Conservation (phyloP, 35 echinoderm and acorn worm genomes). For the Acanthaster planci region DNA sequence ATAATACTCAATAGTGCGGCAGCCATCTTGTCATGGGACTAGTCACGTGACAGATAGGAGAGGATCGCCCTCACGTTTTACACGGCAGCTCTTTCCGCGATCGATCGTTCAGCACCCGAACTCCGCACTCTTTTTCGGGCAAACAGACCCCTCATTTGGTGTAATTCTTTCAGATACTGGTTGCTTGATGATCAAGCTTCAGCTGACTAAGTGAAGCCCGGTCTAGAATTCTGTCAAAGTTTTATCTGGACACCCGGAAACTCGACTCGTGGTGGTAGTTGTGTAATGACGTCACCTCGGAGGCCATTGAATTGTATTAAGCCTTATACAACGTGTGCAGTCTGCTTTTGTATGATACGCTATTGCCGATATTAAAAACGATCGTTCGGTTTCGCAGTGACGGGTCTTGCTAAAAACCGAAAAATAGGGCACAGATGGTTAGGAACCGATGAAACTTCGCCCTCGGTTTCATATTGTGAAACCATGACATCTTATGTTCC, state of each 20-base stretch:
- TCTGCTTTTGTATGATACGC: slow-evolving; percentile 5
- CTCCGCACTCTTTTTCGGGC: neutral
- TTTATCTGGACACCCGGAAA: slow-evolving; percentile 18
- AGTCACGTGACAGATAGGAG: neutral
- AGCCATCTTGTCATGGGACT: slow-evolving; percentile 34
- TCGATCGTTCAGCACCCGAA: slow-evolving; percentile 1
- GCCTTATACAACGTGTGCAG: slow-evolving; percentile 14
- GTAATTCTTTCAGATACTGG: neutral
- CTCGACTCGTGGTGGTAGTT: slow-evolving; percentile 19
- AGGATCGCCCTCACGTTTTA: neutral
- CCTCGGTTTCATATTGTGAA: slow-evolving; percentile 16
- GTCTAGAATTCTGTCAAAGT: slow-evolving; percentile 7
- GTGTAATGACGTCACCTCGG: slow-evolving; percentile 24
- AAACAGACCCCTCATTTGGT: neutral
- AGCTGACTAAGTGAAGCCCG: neutral
- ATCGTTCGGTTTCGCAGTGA: neutral
- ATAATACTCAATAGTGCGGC: neutral
- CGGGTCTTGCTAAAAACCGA: neutral
- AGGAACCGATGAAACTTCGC: slow-evolving; percentile 18
- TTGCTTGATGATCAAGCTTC: neutral
- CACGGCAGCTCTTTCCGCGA: neutral
- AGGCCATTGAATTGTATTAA: slow-evolving; percentile 16
- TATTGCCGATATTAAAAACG: slow-evolving; percentile 20
- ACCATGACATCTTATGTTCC: slow-evolving; percentile 18
- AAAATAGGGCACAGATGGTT: neutral